These are phyloP conservation scores for Crenuchus spilurus DNA, from an alignment of 2,797 vertebrate genomes.

Conservation along the genomic window DNA sequence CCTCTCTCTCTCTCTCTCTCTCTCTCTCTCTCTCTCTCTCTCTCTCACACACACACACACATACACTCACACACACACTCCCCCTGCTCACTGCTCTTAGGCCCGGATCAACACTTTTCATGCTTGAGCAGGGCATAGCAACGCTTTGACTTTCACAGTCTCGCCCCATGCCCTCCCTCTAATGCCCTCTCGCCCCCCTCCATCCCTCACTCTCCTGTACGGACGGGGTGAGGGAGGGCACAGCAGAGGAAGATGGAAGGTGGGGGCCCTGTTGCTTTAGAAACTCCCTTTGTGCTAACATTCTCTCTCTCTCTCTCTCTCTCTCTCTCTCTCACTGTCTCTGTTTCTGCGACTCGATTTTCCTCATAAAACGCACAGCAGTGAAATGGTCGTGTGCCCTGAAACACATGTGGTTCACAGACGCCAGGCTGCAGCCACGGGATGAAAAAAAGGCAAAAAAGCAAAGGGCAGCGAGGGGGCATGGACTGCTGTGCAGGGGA, in stretches of 20 bases:
- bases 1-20: background rate
- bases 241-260: constrained; percentile 23
- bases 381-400: background rate
- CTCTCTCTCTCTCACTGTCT: background rate
- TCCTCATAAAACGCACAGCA: constrained; percentile 49
- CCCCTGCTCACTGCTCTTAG: constrained; percentile 45
- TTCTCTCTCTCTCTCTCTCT: constrained; percentile 1
- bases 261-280: constrained; percentile 31
- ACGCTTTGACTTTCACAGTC: constrained; percentile 64
- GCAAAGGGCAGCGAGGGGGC: constrained; percentile 2
- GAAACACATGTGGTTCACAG: constrained; percentile 31
- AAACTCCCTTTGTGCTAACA: constrained; percentile 15
- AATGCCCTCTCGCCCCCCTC: constrained; percentile 10
- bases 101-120: constrained; percentile 62
- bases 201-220: constrained; percentile 23
- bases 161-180: constrained; percentile 47
- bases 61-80: background rate
- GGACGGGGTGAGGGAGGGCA: constrained; percentile 24
- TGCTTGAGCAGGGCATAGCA: constrained; percentile 60
- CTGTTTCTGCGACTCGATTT: constrained; percentile 23
- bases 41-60: background rate
- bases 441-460: background rate
- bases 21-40: constrained; percentile 16
- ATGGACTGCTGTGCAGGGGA: background rate
- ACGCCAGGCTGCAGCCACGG: background rate